phyloP scores from a whole-genome alignment of 2,113 vertebrate species.

The Felis chaus region DNA sequence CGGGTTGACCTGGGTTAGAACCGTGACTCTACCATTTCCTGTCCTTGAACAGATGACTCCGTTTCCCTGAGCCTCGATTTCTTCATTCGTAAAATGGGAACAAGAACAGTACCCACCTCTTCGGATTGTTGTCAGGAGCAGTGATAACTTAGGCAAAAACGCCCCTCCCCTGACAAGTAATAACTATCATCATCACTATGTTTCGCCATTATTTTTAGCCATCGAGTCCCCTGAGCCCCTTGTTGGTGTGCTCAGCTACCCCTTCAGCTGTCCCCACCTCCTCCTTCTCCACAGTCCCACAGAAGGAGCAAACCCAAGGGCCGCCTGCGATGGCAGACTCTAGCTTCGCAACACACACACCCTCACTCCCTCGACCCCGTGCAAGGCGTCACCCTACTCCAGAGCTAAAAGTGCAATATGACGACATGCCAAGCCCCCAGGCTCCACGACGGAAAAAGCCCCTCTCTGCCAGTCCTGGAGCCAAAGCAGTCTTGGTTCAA shows the following conservation, averaged over 20 bases:
- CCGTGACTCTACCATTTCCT: neutral
- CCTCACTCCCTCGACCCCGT: neutral
- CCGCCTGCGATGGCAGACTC: neutral
- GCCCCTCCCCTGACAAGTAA: no score
- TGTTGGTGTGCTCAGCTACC: neutral
- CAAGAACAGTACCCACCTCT: neutral
- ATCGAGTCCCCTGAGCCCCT: neutral
- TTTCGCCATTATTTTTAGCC: neutral
- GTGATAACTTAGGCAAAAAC: neutral
- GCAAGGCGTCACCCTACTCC: neutral
- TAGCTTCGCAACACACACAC: neutral
- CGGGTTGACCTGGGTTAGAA: neutral
- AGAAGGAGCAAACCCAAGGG: neutral
- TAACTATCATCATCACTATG: no score
- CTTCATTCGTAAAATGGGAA: neutral
- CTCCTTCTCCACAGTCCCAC: neutral
- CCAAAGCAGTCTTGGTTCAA: neutral
- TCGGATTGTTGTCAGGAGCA: neutral
- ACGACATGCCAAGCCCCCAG: neutral
- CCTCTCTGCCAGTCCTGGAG: neutral
- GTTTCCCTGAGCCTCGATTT: neutral
- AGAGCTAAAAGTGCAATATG: conserved; percentile 29
- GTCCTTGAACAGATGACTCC: neutral
- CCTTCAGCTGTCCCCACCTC: neutral
- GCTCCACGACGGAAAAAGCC: neutral